phyloP scores from a whole-genome alignment of 2,113 vertebrate species.

The Cavia aperea region DNA sequence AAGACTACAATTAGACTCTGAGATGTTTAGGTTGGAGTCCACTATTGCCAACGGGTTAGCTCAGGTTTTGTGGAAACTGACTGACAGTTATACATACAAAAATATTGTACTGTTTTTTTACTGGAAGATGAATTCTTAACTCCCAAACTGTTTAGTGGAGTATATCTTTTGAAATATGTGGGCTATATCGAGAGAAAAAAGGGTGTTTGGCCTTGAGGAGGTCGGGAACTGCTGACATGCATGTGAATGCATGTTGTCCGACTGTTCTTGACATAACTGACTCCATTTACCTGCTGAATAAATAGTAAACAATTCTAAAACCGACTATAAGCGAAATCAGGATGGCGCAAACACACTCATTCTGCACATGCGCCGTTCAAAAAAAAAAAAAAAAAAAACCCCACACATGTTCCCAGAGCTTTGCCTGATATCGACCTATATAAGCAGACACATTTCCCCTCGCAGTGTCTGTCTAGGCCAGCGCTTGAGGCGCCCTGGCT shows the following conservation, averaged over 20 bases:
- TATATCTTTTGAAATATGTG: constrained; percentile 22
- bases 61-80: constrained; percentile 27
- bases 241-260: background rate
- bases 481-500: background rate
- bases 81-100: constrained; percentile 25
- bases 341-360: no score
- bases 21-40: constrained; percentile 1
- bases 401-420: background rate
- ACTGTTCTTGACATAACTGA: background rate
- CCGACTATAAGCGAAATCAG: background rate
- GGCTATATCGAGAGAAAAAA: background rate
- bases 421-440: background rate
- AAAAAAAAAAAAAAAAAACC: background rate
- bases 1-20: background rate
- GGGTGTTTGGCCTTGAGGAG: background rate
- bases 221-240: background rate
- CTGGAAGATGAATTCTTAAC: constrained; percentile 44
- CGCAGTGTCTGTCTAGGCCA: background rate
- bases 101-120: constrained; percentile 31
- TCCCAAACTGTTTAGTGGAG: constrained; percentile 34
- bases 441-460: background rate
- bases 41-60: constrained; percentile 27
- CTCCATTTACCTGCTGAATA: background rate
- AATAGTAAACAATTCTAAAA: background rate
- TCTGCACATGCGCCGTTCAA: background rate